Conservation (phyloP, 2,113 vertebrate species). For the Odontophorus gujanensis region DNA sequence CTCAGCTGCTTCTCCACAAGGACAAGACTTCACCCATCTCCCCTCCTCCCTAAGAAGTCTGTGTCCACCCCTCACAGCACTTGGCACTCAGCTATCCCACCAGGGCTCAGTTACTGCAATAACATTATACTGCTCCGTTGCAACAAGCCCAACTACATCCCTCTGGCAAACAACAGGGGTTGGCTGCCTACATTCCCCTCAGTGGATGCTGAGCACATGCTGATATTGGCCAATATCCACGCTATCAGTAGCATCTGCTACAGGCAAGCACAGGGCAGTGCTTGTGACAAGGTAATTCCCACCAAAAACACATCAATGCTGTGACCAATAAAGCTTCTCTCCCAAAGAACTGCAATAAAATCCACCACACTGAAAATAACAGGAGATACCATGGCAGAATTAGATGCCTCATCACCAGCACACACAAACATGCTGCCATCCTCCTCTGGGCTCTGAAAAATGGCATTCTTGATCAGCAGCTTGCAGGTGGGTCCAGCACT, state of each 20-base stretch:
- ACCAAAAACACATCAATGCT: neutral
- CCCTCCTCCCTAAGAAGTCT: neutral
- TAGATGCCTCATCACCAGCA: conserved; percentile 91
- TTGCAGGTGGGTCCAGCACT: conserved; percentile 89
- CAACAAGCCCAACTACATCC: neutral
- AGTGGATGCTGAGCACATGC: neutral
- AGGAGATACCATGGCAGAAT: conserved; percentile 86
- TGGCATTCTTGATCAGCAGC: conserved; percentile 91
- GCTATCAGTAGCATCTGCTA: neutral
- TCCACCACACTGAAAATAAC: neutral
- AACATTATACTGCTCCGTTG: neutral
- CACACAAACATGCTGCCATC: conserved; percentile 86
- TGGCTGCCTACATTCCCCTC: fast-evolving
- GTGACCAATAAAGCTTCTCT: neutral
- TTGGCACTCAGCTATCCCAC: neutral
- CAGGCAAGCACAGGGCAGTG: neutral
- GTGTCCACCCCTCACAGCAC: fast-evolving
- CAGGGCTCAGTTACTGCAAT: neutral
- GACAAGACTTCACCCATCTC: neutral
- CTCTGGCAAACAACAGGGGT: neutral
- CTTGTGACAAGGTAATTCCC: neutral
- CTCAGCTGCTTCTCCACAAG: neutral
- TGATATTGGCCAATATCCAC: fast-evolving
- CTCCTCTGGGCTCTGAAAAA: conserved; percentile 88
- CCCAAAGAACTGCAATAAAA: neutral